A percentile compares a stretch with the other conserved stretches of the same genome.
Evolutionary conservation across 2,797 vertebrate genomes (phyloP).

Genomic region (Centropyge bicolor): DNA sequence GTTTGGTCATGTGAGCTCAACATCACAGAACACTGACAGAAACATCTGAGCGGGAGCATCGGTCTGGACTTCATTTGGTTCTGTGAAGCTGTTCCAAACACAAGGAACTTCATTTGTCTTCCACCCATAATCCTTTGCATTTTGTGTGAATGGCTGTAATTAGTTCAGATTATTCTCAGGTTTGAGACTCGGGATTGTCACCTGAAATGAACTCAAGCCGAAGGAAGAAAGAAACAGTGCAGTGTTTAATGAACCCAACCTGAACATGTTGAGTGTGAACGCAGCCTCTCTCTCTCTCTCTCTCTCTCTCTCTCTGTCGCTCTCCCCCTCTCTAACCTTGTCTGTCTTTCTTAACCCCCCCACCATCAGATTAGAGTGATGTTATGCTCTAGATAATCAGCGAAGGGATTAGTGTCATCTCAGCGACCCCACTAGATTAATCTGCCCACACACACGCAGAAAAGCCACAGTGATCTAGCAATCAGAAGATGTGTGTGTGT

Average conservation of each 20-base stretch:
- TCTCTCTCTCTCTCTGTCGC: not conserved
- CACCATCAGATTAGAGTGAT: conserved; percentile 82
- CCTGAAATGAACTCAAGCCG: conserved; percentile 30
- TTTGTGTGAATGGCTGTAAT: not conserved
- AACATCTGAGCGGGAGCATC: not conserved
- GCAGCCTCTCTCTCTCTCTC: conserved; percentile 3
- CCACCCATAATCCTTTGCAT: not conserved
- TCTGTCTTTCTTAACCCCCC: conserved; percentile 72
- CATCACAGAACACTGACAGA: not conserved
- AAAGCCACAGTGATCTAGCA: conserved; percentile 34
- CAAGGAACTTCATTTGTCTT: not conserved
- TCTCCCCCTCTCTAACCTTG: conserved; percentile 60
- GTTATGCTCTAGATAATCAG: conserved; percentile 87
- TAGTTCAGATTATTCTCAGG: not conserved
- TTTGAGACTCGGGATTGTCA: conserved; percentile 6
- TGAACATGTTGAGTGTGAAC: conserved; percentile 50
- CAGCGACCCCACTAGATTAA: conserved; percentile 83
- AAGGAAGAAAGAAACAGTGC: conserved; percentile 19
- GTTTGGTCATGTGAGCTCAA: not conserved
- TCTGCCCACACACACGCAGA: conserved; percentile 64
- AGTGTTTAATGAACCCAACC: conserved; percentile 48
- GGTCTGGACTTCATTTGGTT: not conserved
- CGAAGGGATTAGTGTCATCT: conserved; percentile 85
- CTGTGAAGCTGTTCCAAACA: not conserved
- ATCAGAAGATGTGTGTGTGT: conserved; percentile 34